These are phyloP conservation scores for Talpa occidentalis DNA, from an alignment of 2,113 vertebrate genomes.

Conservation along the genomic window DNA sequence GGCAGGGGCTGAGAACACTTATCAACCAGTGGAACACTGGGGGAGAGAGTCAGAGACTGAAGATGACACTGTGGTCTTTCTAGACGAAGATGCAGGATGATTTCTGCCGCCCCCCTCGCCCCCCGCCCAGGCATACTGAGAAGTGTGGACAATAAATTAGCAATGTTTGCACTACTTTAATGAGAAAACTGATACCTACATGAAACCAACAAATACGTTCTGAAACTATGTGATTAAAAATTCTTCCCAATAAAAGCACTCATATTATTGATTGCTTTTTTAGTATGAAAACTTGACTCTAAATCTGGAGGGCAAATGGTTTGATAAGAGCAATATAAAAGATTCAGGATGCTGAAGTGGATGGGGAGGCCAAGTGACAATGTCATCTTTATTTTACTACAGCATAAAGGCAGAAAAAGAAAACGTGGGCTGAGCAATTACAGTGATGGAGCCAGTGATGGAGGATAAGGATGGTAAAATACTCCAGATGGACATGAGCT, in stretches of 20 bases:
- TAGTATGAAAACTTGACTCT: neutral
- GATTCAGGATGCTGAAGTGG: neutral
- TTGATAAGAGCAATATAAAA: neutral
- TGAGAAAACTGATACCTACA: neutral
- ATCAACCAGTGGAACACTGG: neutral
- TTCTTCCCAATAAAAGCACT: neutral
- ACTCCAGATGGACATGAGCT: neutral
- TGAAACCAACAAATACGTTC: neutral
- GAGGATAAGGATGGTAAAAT: neutral
- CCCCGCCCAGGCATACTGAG: neutral
- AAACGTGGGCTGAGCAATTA: neutral
- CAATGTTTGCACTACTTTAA: neutral
- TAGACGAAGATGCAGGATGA: neutral
- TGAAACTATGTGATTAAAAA: conserved; percentile 1
- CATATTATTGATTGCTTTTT: neutral
- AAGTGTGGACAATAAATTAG: conserved; percentile 5
- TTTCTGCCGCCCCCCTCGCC: neutral
- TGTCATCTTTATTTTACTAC: neutral
- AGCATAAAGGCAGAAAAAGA: conserved; percentile 1
- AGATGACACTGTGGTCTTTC: neutral
- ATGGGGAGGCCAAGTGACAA: neutral
- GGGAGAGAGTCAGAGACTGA: neutral
- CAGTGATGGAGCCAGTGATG: neutral
- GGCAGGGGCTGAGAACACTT: neutral
- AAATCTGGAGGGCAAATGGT: conserved; percentile 7